phyloP scores from a whole-genome alignment of 2,113 vertebrate genomes.

The Phylloscopus trochilus region DNA sequence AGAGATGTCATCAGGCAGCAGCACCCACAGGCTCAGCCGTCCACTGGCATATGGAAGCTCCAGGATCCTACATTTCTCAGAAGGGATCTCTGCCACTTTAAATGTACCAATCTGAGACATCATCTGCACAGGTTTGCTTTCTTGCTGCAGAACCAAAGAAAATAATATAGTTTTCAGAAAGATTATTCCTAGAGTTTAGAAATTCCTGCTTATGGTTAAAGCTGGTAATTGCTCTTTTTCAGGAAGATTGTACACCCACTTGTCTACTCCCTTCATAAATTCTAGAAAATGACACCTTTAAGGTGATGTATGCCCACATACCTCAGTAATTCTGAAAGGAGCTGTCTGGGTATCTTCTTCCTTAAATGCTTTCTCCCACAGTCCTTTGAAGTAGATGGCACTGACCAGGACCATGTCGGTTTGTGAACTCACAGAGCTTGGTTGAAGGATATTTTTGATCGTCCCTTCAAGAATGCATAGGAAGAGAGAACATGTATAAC shows the following conservation, averaged over 20 bases:
- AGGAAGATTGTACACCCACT: not conserved
- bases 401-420: constrained; percentile 76
- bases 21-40: not conserved
- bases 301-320: not conserved
- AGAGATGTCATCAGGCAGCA: constrained; percentile 39
- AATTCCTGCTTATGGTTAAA: not conserved
- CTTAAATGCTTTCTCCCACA: constrained; percentile 44
- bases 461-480: constrained; percentile 65
- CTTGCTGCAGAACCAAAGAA: constrained; percentile 23
- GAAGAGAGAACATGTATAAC: not conserved
- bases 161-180: not conserved
- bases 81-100: not conserved
- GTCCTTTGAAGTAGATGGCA: constrained; percentile 33
- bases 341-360: constrained; percentile 24
- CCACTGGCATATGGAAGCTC: not conserved
- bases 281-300: not conserved
- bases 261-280: not conserved
- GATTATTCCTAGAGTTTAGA: not conserved
- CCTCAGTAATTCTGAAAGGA: constrained; percentile 44
- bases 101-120: constrained; percentile 32
- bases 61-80: constrained; percentile 15
- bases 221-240: not conserved
- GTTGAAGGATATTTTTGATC: constrained; percentile 78
- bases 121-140: constrained; percentile 49
- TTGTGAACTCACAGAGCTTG: constrained; percentile 62